A percentile compares a stretch with the other conserved stretches of the same genome.
phyloP scores from a whole-genome alignment of 2,888 invertebrate species.

The Hylaea fasciaria region DNA sequence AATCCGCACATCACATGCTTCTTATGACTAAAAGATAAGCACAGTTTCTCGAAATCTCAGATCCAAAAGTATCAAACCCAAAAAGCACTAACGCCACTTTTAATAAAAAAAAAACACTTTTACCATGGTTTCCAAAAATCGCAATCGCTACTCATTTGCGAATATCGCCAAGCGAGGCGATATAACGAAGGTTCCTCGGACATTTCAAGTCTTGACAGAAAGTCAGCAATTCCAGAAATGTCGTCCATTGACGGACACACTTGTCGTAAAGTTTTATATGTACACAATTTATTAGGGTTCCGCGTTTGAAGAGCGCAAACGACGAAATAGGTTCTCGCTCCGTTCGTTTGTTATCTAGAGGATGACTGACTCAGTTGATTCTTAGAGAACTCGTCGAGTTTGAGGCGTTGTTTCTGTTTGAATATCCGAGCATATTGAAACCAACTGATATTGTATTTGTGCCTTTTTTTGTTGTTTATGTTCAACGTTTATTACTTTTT shows the following conservation, averaged over 20 bases:
- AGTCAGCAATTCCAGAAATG: slow-evolving; percentile 37
- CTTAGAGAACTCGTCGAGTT: slow-evolving; percentile 5
- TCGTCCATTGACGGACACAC: slow-evolving; percentile 33
- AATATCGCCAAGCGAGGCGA: background rate
- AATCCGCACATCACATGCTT: no score
- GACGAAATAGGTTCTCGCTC: slow-evolving; percentile 24
- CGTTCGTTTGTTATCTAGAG: slow-evolving; percentile 12
- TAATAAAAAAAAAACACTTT: no score
- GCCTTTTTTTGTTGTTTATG: no score
- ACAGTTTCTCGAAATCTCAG: no score
- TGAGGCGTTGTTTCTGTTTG: slow-evolving; percentile 11
- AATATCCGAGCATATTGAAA: background rate
- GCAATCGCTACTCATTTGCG: background rate
- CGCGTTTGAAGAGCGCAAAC: slow-evolving; percentile 18
- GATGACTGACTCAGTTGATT: slow-evolving; percentile 19
- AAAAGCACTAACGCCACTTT: no score
- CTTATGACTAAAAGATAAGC: no score
- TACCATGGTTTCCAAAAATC: background rate
- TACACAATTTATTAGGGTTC: slow-evolving; percentile 37
- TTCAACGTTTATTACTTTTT: no score
- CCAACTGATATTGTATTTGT: background rate
- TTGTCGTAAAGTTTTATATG: slow-evolving; percentile 36
- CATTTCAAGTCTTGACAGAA: slow-evolving; percentile 26
- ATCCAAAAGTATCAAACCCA: no score
- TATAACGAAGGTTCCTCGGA: background rate